Base-by-base conservation (phyloP, 2,888 invertebrate genomes). In the Ophion costatus region DNA sequence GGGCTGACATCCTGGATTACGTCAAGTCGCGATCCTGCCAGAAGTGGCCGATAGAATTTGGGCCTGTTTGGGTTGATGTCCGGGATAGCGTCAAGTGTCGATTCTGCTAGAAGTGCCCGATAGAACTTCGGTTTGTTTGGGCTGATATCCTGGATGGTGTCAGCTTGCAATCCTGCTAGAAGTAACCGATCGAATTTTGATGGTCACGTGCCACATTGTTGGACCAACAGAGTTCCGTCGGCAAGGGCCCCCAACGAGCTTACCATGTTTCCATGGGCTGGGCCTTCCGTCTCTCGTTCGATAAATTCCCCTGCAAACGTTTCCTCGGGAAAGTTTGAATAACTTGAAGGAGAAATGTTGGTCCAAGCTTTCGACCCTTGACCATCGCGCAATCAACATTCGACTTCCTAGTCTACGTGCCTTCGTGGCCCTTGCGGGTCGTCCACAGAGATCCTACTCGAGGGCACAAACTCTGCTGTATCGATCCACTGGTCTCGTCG, bases 311-410 rank as follows among this genome's bases (percentile, higher is more conserved):
- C 29, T 29, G 29, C 29, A 4, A 4, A 29, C 3, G 29, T 29
- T 29, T 4, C 29, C 0, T 4, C 29, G 29, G 29, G 29, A 29
- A 29, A 29, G 14, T 45, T 45, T 45, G 45, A 45, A 45, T 11
- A 45, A 45, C 11, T 9, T 45, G 11, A 14, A 45, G 11, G 3
- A 45, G 3, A 45, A 45, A 45, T 11, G 11, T 45, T 45, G 45
- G 14, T 45, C 0, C 45, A 10, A 45, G 45, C 70, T 75, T 76
- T 79, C 61, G 79, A 79, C 79, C 84, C 79, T 85, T 82, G 84
- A 85, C 84, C 82, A 33, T 42, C 71, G 45, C 76, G 82, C 61
- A 71, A 82, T 82, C 76, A 82, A 64, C 79, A 81, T 64, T 78
- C 81, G 81, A 64, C 56, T 51, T 79, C 17, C 20, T 61, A 63